Conservation (phyloP, 2,797 vertebrate species). For the Mormyrops attenuatus region DNA sequence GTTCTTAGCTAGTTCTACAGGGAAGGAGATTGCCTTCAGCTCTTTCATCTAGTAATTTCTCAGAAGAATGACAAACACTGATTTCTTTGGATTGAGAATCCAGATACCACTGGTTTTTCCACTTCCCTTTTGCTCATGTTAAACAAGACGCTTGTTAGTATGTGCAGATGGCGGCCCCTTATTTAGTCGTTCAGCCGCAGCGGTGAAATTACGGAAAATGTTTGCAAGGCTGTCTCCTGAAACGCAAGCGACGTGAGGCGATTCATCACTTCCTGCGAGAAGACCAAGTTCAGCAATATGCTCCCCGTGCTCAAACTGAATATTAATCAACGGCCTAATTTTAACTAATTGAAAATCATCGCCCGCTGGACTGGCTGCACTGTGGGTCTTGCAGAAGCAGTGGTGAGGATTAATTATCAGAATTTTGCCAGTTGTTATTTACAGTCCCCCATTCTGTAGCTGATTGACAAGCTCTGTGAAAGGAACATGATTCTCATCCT, state of each 20-base stretch:
- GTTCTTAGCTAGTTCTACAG: background rate
- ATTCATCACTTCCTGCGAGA: constrained; percentile 50
- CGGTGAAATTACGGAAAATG: constrained; percentile 49
- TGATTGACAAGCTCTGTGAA: constrained; percentile 1
- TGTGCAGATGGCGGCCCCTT: constrained; percentile 40
- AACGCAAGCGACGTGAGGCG: constrained; percentile 42
- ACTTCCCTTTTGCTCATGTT: background rate
- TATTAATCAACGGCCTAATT: background rate
- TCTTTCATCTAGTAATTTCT: background rate
- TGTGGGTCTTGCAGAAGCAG: no score
- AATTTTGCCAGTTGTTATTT: background rate
- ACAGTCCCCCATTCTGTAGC: background rate
- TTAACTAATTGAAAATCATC: background rate
- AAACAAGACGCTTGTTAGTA: constrained; percentile 23
- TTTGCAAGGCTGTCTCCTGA: constrained; percentile 50
- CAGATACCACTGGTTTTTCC: background rate
- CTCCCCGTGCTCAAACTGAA: background rate
- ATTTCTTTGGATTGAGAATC: background rate
- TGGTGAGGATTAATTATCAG: background rate
- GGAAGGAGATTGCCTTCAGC: background rate
- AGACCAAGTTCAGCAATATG: constrained; percentile 23
- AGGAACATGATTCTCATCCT: background rate
- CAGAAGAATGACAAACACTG: background rate
- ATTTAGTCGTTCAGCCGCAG: constrained; percentile 43
- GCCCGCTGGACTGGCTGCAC: background rate